phyloP scores from a whole-genome alignment of 2,888 invertebrate genomes.

The Trachelus tabidus region DNA sequence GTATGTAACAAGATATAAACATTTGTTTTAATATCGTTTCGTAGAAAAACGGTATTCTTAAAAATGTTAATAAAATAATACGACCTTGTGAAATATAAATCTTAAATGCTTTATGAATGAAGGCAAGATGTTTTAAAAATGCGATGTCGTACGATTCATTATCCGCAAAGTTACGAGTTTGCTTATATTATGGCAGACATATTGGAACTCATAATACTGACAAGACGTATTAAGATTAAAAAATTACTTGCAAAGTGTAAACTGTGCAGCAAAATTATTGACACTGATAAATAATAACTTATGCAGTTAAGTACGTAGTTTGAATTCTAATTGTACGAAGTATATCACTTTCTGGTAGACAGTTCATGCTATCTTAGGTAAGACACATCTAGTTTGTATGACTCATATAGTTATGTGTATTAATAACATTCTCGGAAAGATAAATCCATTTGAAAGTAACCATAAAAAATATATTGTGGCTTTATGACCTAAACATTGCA shows the following conservation, averaged over 20 bases:
- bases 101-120: background rate
- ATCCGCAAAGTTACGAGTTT: background rate
- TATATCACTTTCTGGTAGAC: background rate
- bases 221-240: background rate
- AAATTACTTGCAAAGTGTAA: background rate
- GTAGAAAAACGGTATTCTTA: background rate
- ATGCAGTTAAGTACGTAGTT: background rate
- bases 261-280: too few species aligned
- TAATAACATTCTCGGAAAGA: background rate
- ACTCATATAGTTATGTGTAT: background rate
- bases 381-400: background rate
- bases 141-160: background rate
- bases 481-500: background rate
- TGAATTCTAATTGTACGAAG: background rate
- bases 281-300: background rate
- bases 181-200: background rate
- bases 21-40: background rate
- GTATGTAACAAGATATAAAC: background rate
- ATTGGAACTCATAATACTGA: background rate
- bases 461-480: background rate
- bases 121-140: background rate
- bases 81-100: background rate
- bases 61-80: background rate
- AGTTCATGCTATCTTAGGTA: background rate
- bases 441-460: background rate